Percentiles rank a stretch among this genome's conserved stretches.
Conservation (phyloP, 2,113 vertebrate species). For the Oriolus oriolus region DNA sequence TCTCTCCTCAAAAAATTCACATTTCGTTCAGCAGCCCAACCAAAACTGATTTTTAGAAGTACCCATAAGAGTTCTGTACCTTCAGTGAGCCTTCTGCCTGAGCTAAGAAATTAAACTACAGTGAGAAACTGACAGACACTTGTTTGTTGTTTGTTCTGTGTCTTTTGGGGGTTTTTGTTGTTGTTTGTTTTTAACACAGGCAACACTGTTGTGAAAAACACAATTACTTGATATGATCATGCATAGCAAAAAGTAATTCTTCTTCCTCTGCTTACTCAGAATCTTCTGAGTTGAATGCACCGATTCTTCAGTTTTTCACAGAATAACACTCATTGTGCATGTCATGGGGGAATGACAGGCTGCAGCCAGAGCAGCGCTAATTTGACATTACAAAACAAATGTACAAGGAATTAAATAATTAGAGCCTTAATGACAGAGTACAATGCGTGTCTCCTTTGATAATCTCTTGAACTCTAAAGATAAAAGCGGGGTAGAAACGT, state of each 20-base stretch:
- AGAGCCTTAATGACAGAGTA: neutral
- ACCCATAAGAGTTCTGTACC: neutral
- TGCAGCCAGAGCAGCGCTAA: neutral
- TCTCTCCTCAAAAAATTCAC: neutral
- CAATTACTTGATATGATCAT: neutral
- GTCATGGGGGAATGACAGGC: neutral
- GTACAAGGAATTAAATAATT: neutral
- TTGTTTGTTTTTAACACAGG: neutral
- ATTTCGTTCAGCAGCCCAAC: neutral
- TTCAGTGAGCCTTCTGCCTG: neutral
- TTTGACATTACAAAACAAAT: neutral
- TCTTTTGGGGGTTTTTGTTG: neutral
- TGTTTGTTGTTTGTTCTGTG: neutral
- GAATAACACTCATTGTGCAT: neutral
- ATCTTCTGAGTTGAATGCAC: neutral
- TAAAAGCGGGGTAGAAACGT: neutral
- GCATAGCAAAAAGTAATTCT: neutral
- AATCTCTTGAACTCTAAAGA: neutral
- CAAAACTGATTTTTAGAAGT: neutral
- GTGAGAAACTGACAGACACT: neutral
- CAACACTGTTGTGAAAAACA: neutral
- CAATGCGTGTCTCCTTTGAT: neutral
- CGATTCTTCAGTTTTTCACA: rapidly evolving
- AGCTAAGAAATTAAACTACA: neutral
- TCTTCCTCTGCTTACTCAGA: neutral